Evolutionary conservation across 2,797 vertebrate genomes (phyloP), one percentile per base, ranked within the genome.

Genomic region (Trichosurus vulpecula): DNA sequence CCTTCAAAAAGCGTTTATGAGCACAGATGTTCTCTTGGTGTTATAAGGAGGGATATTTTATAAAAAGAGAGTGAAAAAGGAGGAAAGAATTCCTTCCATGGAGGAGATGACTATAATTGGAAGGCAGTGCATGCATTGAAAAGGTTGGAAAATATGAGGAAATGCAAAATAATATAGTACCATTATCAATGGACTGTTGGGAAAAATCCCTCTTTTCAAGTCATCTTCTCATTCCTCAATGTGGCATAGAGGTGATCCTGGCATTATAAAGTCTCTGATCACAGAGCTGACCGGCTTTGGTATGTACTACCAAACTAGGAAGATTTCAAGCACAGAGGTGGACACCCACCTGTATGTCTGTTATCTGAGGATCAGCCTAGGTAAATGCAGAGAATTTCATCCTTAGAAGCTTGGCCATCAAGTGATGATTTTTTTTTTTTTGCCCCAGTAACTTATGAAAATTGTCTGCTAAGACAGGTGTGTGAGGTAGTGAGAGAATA

Each of bases 61-160:
- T 92, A 74, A 93, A 97, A 92, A 58, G 56, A 58, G 56, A 57
- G 29, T 27, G 29, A 30, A 57, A 93, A 54, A 19, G 92, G 54
- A 92, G 90, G 66, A 93, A 91, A 89, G 3, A 19, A 6, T 92
- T 91, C 96, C 90, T 97, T 41, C 93, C n/a, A 51, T 92, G 92
- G 58, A 96, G 89, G 95, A 94, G 54, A 90, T 74, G 94, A 16
- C 30, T 93, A 90, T 96, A 94, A 94, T 92, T 93, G 52, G 54
- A 81, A 97, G 27, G 95, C 61, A 53, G 91, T 93, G 31, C 94
- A 90, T 57, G 31, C 14, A 8, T 92, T 16, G 89, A 2, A 91
- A 13, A 0, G 53, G 52, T 41, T 52, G 1, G 19, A 54, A 27
- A 10, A 90, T 90, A 52, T 92, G 29, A 57, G 9, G 56, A 96